phyloP scores from a whole-genome alignment of 1,140 invertebrate species.

The Drosophila miranda region DNA sequence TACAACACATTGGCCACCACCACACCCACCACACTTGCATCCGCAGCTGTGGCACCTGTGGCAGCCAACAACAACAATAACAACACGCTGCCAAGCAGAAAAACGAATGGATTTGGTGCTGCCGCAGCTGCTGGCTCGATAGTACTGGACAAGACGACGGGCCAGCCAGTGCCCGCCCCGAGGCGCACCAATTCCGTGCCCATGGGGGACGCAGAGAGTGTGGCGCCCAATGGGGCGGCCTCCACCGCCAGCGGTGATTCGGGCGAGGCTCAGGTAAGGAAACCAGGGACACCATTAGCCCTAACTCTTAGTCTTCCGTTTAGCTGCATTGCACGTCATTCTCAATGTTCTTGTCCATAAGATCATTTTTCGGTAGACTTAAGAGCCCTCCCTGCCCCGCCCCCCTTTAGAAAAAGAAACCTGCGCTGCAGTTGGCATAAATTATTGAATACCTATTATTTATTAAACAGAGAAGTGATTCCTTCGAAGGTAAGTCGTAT shows the following conservation, averaged over 20 bases:
- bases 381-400: neutral
- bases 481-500: constrained; percentile 39
- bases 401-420: constrained; percentile 9
- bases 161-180: constrained; percentile 83
- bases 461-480: neutral
- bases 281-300: constrained; percentile 19
- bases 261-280: constrained; percentile 70
- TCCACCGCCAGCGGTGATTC: constrained; percentile 64
- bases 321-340: constrained; percentile 69
- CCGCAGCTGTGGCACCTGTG: constrained; percentile 12
- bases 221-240: constrained; percentile 49
- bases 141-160: constrained; percentile 64
- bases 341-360: constrained; percentile 63
- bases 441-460: neutral
- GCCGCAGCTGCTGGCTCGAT: constrained; percentile 69
- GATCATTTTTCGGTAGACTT: constrained; percentile 51
- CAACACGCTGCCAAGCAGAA: constrained; percentile 57
- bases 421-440: constrained; percentile 29
- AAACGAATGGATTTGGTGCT: constrained; percentile 64
- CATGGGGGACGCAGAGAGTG: constrained; percentile 51
- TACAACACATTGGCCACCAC: constrained; percentile 63
- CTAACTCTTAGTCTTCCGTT: constrained; percentile 35
- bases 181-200: constrained; percentile 80
- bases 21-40: constrained; percentile 24
- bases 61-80: constrained; percentile 42